These are phyloP conservation scores for Protomyctophum bolini DNA, from an alignment of 2,113 vertebrate species.

Conservation along the genomic window DNA sequence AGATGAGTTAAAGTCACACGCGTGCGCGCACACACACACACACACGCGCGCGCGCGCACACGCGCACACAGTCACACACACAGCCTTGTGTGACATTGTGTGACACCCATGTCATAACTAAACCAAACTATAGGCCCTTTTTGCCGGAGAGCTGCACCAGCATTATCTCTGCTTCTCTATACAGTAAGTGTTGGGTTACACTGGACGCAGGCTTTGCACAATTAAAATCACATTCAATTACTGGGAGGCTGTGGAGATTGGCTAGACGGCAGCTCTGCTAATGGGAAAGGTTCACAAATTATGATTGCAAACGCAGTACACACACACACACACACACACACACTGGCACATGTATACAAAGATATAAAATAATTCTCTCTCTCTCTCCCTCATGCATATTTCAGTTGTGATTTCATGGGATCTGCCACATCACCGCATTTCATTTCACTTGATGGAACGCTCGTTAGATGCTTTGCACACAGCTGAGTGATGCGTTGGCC, in stretches of 20 bases:
- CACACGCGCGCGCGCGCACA: no score
- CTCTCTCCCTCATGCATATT: slow-evolving; percentile 43
- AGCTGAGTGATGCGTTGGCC: slow-evolving; percentile 20
- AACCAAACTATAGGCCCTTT: slow-evolving; percentile 22
- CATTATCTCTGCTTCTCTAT: slow-evolving; percentile 41
- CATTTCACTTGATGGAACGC: slow-evolving; percentile 16
- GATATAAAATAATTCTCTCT: slow-evolving; percentile 22
- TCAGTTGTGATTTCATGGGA: slow-evolving; percentile 49
- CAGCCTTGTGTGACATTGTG: no score
- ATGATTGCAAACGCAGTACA: slow-evolving; percentile 54
- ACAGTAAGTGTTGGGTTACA: slow-evolving; percentile 67
- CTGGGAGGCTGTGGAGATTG: slow-evolving; percentile 51
- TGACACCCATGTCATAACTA: slow-evolving; percentile 10
- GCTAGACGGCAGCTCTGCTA: slow-evolving; percentile 59
- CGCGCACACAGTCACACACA: no score
- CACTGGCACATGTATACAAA: slow-evolving; percentile 32
- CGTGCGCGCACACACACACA: neutral
- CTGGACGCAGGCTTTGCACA: slow-evolving; percentile 49
- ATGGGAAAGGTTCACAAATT: slow-evolving; percentile 57
- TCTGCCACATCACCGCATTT: slow-evolving; percentile 45
- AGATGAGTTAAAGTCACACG: neutral
- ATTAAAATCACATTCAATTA: slow-evolving; percentile 78
- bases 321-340: no score
- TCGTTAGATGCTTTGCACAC: neutral
- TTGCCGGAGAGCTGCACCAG: slow-evolving; percentile 31